Evolutionary conservation across 2,797 vertebrate species (phyloP).

Genomic region (Philypnodon macrostomus): DNA sequence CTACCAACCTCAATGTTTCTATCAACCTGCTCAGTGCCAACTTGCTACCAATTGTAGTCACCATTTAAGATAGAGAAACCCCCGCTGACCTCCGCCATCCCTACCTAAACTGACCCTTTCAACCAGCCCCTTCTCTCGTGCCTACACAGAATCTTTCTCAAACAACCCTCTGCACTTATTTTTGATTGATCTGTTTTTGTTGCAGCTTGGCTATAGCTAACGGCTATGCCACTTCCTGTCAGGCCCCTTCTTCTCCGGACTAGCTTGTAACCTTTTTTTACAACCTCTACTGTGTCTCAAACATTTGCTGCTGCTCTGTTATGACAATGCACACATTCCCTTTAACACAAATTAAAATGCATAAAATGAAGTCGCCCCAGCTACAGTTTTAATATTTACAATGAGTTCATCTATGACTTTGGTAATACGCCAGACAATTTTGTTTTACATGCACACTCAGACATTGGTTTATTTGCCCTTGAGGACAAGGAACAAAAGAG

Average conservation of each 20-base stretch:
- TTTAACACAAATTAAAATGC: constrained; percentile 25
- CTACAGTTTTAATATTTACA: constrained; percentile 69
- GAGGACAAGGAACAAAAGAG: constrained; percentile 60
- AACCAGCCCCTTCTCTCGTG: constrained; percentile 57
- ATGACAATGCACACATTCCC: constrained; percentile 30
- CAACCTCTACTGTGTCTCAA: constrained; percentile 47
- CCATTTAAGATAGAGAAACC: constrained; percentile 69
- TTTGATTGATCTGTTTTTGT: constrained; percentile 8
- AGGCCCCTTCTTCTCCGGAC: constrained; percentile 56
- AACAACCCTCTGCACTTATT: constrained; percentile 51
- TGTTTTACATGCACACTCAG: constrained; percentile 71
- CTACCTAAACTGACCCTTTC: constrained; percentile 64
- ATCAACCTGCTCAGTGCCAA: constrained; percentile 83
- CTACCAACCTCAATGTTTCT: constrained; percentile 65
- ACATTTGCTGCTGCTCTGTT: constrained; percentile 33
- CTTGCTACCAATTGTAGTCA: constrained; percentile 73
- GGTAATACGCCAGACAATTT: constrained; percentile 75
- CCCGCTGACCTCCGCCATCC: constrained; percentile 42
- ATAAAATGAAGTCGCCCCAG: constrained; percentile 30
- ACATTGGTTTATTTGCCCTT: constrained; percentile 48
- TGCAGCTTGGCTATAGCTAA: constrained; percentile 46
- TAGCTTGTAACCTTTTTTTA: constrained; percentile 51
- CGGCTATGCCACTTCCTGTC: constrained; percentile 63
- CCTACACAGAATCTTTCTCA: constrained; percentile 60
- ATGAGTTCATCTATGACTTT: constrained; percentile 72